Percentiles rank a stretch among this genome's conserved stretches.
Conservation (phyloP, 2,113 vertebrate species). For the Colius striatus region DNA sequence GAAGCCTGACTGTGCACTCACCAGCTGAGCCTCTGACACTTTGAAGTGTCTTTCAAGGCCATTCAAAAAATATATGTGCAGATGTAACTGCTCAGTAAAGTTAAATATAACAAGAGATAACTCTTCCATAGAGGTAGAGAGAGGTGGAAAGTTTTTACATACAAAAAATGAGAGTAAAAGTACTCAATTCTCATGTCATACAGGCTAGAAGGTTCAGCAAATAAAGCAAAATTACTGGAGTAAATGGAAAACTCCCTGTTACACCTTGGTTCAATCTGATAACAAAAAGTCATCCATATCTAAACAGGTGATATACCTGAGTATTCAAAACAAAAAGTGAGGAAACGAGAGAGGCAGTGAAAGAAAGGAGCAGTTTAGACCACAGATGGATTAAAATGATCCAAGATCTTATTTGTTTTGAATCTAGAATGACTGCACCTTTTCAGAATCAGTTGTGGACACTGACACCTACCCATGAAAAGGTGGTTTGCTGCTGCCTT, state of each 20-base stretch:
- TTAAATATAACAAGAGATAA: neutral
- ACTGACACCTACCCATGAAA: neutral
- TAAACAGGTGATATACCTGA: neutral
- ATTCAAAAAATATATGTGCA: neutral
- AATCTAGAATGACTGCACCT: neutral
- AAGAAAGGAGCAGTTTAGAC: neutral
- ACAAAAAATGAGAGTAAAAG: neutral
- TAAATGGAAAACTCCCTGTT: neutral
- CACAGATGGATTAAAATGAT: neutral
- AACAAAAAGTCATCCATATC: neutral
- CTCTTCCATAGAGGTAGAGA: neutral
- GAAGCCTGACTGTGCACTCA: neutral
- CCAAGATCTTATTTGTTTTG: neutral
- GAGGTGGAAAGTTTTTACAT: neutral
- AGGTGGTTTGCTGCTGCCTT: neutral
- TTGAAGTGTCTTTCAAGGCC: neutral
- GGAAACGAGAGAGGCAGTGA: fast-evolving
- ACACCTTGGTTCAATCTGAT: neutral
- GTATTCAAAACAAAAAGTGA: neutral
- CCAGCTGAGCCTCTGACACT: neutral
- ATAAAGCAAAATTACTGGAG: neutral
- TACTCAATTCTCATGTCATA: neutral
- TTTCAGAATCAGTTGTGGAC: neutral
- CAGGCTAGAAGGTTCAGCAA: neutral
- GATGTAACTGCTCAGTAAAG: neutral